phyloP scores from a whole-genome alignment of 2,888 invertebrate species.

The Stegana nigrithorax region DNA sequence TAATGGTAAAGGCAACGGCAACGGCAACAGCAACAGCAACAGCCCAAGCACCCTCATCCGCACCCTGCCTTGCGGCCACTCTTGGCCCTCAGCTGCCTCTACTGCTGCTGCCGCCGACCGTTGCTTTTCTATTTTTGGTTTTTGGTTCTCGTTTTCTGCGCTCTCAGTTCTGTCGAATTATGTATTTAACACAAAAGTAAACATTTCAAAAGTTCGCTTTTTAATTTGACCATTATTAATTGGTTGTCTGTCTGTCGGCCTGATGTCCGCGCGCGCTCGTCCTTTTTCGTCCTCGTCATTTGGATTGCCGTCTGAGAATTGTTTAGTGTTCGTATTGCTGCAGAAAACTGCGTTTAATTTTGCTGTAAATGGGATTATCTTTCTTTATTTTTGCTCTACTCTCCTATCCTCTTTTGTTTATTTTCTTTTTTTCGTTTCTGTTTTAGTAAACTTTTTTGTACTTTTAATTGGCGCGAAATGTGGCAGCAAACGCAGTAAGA shows the following conservation, averaged over 20 bases:
- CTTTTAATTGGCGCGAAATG: slow-evolving; percentile 2
- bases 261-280: background rate
- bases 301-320: background rate
- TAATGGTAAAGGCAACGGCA: slow-evolving; percentile 22
- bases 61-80: too few relatives aligned
- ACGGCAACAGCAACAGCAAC: slow-evolving; percentile 16
- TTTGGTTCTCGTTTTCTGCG: background rate
- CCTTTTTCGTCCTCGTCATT: background rate
- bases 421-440: too few relatives aligned
- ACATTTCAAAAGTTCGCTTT: slow-evolving; percentile 31
- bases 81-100: too few relatives aligned
- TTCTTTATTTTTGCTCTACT: background rate
- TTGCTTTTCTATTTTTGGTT: background rate
- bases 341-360: slow-evolving; percentile 28
- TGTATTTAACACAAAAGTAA: slow-evolving; percentile 33
- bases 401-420: too few relatives aligned
- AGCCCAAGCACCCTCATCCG: background rate
- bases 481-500: background rate
- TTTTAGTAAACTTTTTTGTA: background rate
- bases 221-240: slow-evolving; percentile 46
- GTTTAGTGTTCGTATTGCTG: background rate
- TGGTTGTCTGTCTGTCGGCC: slow-evolving; percentile 35
- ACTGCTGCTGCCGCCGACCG: background rate
- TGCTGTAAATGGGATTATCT: slow-evolving; percentile 36
- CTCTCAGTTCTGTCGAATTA: slow-evolving; percentile 35